A percentile compares a stretch with the other conserved stretches of the same genome.
Evolutionary conservation across 2,888 invertebrate genomes (phyloP).

Genomic region (Phyllotreta striolata): DNA sequence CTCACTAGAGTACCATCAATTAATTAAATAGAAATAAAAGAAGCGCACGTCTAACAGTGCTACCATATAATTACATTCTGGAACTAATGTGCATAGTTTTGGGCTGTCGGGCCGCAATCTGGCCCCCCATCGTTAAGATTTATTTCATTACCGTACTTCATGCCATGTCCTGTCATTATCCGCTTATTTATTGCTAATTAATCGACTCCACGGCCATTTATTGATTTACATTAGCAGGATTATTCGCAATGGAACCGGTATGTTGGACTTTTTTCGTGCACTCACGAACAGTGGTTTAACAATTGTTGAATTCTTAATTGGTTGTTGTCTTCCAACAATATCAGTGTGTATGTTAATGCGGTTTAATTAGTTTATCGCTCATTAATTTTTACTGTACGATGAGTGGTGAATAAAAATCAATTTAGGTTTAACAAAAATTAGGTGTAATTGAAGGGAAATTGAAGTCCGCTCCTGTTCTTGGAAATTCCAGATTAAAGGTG

Average conservation of each 20-base stretch:
- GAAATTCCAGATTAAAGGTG: constrained; percentile 13
- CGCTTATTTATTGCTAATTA: constrained; percentile 56
- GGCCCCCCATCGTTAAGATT: constrained; percentile 48
- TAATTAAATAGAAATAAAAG: constrained; percentile 22
- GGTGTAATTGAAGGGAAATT: too few species aligned
- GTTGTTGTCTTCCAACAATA: neutral
- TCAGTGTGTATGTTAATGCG: neutral
- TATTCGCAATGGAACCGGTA: constrained; percentile 37
- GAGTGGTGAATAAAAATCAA: too few species aligned
- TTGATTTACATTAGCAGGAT: constrained; percentile 35
- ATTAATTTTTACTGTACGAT: too few species aligned
- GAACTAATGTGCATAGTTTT: constrained; percentile 36
- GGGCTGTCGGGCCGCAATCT: constrained; percentile 30
- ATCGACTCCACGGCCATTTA: constrained; percentile 43
- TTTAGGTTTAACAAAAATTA: too few species aligned
- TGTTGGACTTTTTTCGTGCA: constrained; percentile 21
- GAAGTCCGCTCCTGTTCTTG: neutral
- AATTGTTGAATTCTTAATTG: constrained; percentile 9
- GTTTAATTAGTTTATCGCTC: neutral
- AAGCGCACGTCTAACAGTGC: constrained; percentile 31
- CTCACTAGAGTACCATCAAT: neutral
- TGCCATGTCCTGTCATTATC: constrained; percentile 51
- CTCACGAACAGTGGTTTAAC: constrained; percentile 15
- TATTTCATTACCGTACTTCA: constrained; percentile 52
- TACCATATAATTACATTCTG: constrained; percentile 39